Evolutionary conservation across 1,140 invertebrate species (phyloP), one percentile per base, ranked within the genome.

Genomic region (Dendroctonus ponderosae): DNA sequence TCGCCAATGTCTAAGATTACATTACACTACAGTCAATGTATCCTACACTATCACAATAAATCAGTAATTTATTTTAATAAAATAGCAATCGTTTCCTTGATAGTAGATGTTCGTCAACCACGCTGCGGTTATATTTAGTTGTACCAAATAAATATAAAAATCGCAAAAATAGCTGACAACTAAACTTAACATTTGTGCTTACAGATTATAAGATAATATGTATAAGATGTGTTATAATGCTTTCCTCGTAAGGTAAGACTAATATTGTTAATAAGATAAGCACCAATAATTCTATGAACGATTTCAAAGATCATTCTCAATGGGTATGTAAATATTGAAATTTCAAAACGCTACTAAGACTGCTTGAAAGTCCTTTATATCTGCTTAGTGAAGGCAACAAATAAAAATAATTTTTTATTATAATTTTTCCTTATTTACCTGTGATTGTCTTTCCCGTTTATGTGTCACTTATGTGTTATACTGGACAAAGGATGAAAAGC

Each of bases 321-420:
- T 67, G 53, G 54, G 62, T 68, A 59, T 68, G 70, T 71, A 67
- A 59, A 71, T 67, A 71, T 57, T 52, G 64, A 67, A 70, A 63
- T 68, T 71, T 68, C 62, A 61, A 68, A 71, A 70, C 53, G 70
- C 70, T 71, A 71, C 56, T 68, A 71, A 71, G 70, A 71, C 70
- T 71, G 70, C 70, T 71, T 71, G 11, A 68, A 71, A 71, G 70
- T 71, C 70, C 70, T 71, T 71, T 71, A 71, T 71, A 71, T 71
- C 66, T 71, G 70, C 70, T 71, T 71, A 71, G 70, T 71, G 70
- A 71, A 71, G 70, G 70, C 70, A 71, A 62, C 63, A 68, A 71
- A 71, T 68, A 26, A 26, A 71, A 71, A 71, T 71, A 68, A 71
- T 71, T 71, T 71, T 71, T 71, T 71, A 68, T 64, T 15, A 37